These are phyloP conservation scores for Petrocephalus zakoni DNA, from an alignment of 2,113 vertebrate genomes.

Conservation along the genomic window DNA sequence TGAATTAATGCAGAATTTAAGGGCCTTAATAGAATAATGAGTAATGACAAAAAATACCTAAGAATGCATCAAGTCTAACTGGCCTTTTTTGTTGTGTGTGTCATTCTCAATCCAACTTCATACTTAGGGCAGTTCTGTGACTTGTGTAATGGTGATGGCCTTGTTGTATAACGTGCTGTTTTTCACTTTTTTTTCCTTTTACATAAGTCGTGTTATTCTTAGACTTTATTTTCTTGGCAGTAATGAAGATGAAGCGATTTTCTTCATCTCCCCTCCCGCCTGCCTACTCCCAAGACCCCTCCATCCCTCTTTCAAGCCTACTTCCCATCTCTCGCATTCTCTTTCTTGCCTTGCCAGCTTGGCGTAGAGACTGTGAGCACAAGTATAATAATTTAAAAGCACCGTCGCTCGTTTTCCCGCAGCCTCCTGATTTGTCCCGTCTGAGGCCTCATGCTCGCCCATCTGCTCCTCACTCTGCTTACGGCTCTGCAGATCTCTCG, in stretches of 20 bases:
- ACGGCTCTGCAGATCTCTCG: no score
- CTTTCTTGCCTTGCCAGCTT: background rate
- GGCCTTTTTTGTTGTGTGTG: background rate
- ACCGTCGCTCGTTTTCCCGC: background rate
- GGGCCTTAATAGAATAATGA: background rate
- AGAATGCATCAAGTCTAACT: background rate
- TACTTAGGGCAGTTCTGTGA: background rate
- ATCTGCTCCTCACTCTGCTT: background rate
- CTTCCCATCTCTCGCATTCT: background rate
- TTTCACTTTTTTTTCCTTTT: background rate
- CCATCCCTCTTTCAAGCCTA: background rate
- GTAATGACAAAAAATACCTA: background rate
- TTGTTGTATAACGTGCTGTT: slow-evolving; percentile 7
- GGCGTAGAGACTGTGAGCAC: background rate
- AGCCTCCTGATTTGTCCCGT: background rate
- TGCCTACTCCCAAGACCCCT: background rate
- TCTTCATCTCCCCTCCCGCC: background rate
- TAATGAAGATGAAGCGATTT: slow-evolving; percentile 18
- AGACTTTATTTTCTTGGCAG: slow-evolving; percentile 21
- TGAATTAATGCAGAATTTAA: background rate
- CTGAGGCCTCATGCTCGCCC: background rate
- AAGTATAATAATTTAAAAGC: background rate
- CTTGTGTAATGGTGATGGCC: background rate
- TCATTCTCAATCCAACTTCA: background rate
- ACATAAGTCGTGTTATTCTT: slow-evolving; percentile 23